These are phyloP conservation scores for Centropus unirufus DNA, from an alignment of 2,113 vertebrate species.

Conservation along the genomic window DNA sequence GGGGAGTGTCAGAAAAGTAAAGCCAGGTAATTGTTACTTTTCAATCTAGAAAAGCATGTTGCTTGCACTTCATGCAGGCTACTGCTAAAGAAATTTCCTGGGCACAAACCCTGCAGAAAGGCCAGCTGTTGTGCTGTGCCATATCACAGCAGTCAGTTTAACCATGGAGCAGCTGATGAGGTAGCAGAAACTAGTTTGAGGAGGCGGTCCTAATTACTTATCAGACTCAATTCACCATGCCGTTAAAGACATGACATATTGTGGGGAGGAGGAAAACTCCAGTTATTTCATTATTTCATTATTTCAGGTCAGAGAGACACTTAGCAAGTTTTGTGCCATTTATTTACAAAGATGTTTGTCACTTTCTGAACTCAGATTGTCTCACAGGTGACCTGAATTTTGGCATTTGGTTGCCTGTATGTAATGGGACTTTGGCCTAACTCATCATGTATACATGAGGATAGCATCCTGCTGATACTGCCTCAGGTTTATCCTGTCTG, in stretches of 20 bases:
- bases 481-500: background rate
- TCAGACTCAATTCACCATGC: background rate
- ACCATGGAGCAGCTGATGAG: background rate
- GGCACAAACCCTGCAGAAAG: background rate
- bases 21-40: background rate
- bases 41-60: background rate
- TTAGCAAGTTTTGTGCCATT: background rate
- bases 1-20: background rate
- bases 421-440: background rate
- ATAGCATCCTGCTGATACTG: background rate
- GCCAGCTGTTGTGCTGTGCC: accelerated
- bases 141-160: background rate
- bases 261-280: background rate
- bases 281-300: too few species aligned
- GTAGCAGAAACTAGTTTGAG: background rate
- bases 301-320: background rate
- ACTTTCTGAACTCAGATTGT: background rate
- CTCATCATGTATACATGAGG: background rate
- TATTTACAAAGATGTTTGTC: background rate
- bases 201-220: background rate
- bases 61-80: background rate
- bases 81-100: background rate
- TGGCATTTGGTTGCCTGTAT: background rate
- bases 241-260: background rate
- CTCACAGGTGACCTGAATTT: background rate